Evolutionary conservation across 1,140 invertebrate genomes (phyloP).

Genomic region (Megalopta genalis): DNA sequence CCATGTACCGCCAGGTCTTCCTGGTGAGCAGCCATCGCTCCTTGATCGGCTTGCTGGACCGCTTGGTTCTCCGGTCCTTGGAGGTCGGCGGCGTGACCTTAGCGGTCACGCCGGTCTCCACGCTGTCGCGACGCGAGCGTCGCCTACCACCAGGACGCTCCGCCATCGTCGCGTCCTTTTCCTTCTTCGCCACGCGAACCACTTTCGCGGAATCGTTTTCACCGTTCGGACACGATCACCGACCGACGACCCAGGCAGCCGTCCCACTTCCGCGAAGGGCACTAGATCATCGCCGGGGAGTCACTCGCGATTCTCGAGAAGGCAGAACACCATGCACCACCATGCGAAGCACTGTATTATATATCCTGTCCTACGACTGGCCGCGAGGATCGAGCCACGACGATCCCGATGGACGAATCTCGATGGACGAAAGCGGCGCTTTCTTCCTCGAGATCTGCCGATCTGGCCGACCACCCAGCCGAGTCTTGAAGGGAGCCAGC

Average conservation of each 20-base stretch:
- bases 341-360: too few species aligned
- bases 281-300: conserved; percentile 7
- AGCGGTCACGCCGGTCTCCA: conserved; percentile 40
- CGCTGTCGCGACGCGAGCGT: conserved; percentile 59
- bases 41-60: conserved; percentile 81
- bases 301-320: conserved; percentile 4
- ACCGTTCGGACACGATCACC: conserved; percentile 17
- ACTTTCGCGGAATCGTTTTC: conserved; percentile 69
- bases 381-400: too few species aligned
- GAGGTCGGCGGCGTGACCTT: conserved; percentile 66
- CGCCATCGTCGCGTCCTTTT: conserved; percentile 75
- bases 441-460: background rate
- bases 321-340: too few species aligned
- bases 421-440: too few species aligned
- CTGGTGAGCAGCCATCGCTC: conserved; percentile 92
- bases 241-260: conserved; percentile 24
- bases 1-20: conserved; percentile 95
- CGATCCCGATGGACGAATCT: too few species aligned
- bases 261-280: background rate
- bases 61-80: conserved; percentile 72
- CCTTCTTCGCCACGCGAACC: conserved; percentile 75
- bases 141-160: conserved; percentile 69
- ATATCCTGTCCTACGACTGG: too few species aligned
- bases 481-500: background rate
- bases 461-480: background rate